Evolutionary conservation across 1,140 invertebrate genomes (phyloP).

Genomic region (Calliopsis andreniformis): DNA sequence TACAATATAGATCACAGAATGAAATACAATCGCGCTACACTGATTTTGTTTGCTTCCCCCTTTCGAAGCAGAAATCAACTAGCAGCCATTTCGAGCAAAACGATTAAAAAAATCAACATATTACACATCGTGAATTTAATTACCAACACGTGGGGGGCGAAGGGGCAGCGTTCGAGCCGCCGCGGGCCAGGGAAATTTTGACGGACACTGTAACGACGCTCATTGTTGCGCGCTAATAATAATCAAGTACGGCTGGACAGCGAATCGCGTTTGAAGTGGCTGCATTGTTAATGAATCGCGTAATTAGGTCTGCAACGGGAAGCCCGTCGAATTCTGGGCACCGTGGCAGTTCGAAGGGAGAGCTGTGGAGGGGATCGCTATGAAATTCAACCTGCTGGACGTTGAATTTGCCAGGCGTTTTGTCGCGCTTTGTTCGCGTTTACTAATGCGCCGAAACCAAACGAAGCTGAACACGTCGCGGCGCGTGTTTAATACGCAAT

Average conservation of each 20-base stretch:
- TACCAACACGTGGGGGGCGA: not conserved
- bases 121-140: conserved; percentile 2
- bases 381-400: conserved; percentile 35
- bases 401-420: conserved; percentile 40
- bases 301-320: conserved; percentile 60
- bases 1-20: too few species aligned
- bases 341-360: not conserved
- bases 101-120: not conserved
- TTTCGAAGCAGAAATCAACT: too few species aligned
- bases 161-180: not conserved
- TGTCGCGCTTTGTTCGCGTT: conserved; percentile 52
- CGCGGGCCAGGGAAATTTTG: conserved; percentile 32
- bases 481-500: conserved; percentile 41
- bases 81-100: not conserved
- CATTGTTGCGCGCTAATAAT: conserved; percentile 63
- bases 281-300: conserved; percentile 69
- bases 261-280: conserved; percentile 60
- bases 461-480: conserved; percentile 42
- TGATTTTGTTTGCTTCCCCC: too few species aligned
- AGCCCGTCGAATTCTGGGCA: conserved; percentile 49
- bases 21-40: not conserved
- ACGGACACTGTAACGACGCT: conserved; percentile 48
- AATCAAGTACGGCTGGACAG: conserved; percentile 42
- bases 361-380: not conserved
- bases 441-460: conserved; percentile 43